Evolutionary conservation across 2,797 vertebrate species (phyloP).

Genomic region (Morus bassanus): DNA sequence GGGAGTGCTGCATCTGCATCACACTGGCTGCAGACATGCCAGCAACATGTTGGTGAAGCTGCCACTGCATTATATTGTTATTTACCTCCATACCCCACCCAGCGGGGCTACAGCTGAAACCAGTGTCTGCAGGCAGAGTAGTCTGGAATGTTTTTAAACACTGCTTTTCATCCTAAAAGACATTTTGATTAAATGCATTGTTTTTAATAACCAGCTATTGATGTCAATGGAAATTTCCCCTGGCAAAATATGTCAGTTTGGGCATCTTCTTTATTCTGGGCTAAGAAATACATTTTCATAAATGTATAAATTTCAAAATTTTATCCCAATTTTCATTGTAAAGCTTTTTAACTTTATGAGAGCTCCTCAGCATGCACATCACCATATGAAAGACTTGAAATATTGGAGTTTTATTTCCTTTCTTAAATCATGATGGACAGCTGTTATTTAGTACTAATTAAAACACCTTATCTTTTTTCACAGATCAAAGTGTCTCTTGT

Average conservation of each 20-base stretch:
- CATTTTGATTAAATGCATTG: background rate
- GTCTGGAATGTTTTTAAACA: background rate
- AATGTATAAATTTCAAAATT: background rate
- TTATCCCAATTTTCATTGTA: background rate
- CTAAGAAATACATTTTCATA: background rate
- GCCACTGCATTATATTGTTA: background rate
- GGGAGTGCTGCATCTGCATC: background rate
- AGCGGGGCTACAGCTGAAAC: background rate
- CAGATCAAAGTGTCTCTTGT: conserved; percentile 63
- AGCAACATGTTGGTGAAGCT: background rate
- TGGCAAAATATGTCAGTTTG: background rate
- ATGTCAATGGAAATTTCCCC: background rate
- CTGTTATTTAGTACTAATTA: conserved; percentile 48
- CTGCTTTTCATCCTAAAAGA: background rate
- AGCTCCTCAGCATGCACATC: background rate
- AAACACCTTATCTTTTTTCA: conserved; percentile 58
- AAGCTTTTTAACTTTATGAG: background rate
- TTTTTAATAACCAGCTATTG: background rate
- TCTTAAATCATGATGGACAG: conserved; percentile 47
- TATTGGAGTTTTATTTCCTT: conserved; percentile 30
- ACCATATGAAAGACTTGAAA: conserved; percentile 10
- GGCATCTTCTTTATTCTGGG: background rate
- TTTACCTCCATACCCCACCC: background rate
- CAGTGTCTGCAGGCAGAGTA: background rate
- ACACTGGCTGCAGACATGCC: rapidly evolving